Evolutionary conservation across 2,888 invertebrate species (phyloP), one percentile per base, ranked within the genome.

Genomic region (Yponomeuta cagnagella): DNA sequence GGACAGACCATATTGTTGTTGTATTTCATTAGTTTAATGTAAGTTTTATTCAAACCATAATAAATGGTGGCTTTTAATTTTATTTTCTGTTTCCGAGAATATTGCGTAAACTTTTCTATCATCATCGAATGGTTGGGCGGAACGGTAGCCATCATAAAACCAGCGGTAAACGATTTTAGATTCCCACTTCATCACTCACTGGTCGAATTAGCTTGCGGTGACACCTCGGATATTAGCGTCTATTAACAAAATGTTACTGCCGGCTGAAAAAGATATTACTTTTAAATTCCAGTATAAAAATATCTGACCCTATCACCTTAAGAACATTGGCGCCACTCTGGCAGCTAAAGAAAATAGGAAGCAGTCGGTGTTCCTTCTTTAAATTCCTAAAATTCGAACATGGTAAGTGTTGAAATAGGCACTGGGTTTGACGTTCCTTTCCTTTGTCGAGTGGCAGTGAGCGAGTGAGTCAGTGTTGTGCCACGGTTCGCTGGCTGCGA

Each of bases 401-500:
- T 58, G 15, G 12, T 80, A 78, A 75, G 80, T 80, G 84, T 80
- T 79, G 81, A 80, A 84, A 86, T 85, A 82, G 83, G 80, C 81
- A 81, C 48, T 58, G 52, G 52, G 33, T 69, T 63, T 68, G 31
- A 68, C 30, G 52, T 58, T 43, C 9, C 48, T 66, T 37, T 68
- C 82, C 82, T 83, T 85, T 85, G 86, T 74, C 72, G 72, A 72
- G 71, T 70, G 31, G n/a, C 65, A n/a, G n/a, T 8, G 68, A 4
- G 9, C 48, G 48, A 73, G 72, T 89, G 88, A 88, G 81, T 88
- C 87, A 87, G 82, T 78, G 77, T 74, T 77, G 78, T 77, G 78
- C 76, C 81, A 87, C 83, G 90, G 86, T 89, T 83, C 79, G 89
- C 80, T 88, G 89, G 74, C 80, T 87, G 86, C 84, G 86, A 89